Base-by-base conservation (phyloP, 2,888 invertebrate species). In the Lasioglossum morio region DNA sequence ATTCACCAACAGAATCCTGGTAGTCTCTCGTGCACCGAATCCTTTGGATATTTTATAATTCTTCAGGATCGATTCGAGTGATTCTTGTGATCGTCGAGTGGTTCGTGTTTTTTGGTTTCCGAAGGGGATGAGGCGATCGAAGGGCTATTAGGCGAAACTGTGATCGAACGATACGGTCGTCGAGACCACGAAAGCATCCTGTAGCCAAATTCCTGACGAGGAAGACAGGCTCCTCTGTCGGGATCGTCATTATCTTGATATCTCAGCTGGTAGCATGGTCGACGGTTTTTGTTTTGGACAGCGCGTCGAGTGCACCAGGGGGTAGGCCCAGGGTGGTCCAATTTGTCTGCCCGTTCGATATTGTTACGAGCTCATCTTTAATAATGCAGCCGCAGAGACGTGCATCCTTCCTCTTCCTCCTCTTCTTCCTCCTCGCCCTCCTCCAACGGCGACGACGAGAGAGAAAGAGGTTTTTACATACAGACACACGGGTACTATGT, bases 351-450 rank as follows among this genome's bases (percentile, higher is more conserved):
- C 91, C 91, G 91, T 90, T 92, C 93, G 93, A 94, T 95, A 94
- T 94, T 94, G 93, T 95, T 94, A 95, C 93, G 93, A 94, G 93
- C 94, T 95, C 94, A 94, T 94, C 94, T 92, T 94, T 94, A 94
- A 94, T 94, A 94, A 94, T 93, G 85, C 86, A 84, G 88, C 90
- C 87, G 84, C 87, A 77, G 66, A 69, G 75, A 84, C 89, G 79
- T 73, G 72, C 86, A 79, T 81, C 85, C 74, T 66, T 80, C 76
- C 48, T 16, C 53, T 53, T 48, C 5, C n/a, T n/a, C n/a, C n/a
- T n/a, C 23, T 23, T 53, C 23, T 23, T 53, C 23, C 53, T 53
- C 23, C 53, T n/a, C 48, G 8, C 1, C 23, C 23, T 53, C 48
- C 8, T 53, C 48, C 48, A 1, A 53, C 48, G 48, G 23, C 23